Conservation (phyloP, 2,888 invertebrate species). For the Orthosia gothica region DNA sequence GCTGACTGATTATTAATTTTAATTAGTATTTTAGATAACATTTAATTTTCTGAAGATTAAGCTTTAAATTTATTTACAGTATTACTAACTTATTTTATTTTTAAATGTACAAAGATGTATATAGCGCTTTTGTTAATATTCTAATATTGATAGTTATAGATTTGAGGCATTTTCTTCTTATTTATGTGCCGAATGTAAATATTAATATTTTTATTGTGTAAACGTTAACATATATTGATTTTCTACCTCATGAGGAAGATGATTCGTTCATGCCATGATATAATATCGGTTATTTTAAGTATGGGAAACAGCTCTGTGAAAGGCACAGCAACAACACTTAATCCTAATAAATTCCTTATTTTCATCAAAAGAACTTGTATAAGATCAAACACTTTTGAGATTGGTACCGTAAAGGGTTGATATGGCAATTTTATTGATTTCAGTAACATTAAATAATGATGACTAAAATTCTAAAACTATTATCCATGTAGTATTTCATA, state of each 20-base stretch:
- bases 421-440: background rate
- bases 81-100: constrained; percentile 90
- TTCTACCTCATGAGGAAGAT: constrained; percentile 88
- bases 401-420: background rate
- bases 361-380: background rate
- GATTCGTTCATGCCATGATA: constrained; percentile 72
- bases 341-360: background rate
- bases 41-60: constrained; percentile 79
- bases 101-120: constrained; percentile 87
- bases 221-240: constrained; percentile 80
- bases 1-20: constrained; percentile 84
- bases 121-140: constrained; percentile 82
- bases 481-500: constrained; percentile 16
- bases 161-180: constrained; percentile 63
- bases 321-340: background rate
- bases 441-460: background rate
- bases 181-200: constrained; percentile 72
- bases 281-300: constrained; percentile 54
- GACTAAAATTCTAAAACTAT: background rate
- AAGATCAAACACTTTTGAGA: background rate
- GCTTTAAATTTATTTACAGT: constrained; percentile 91
- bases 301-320: constrained; percentile 31
- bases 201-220: constrained; percentile 68
- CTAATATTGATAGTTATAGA: constrained; percentile 59
- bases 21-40: constrained; percentile 65